These are phyloP conservation scores for Ptilodon capucinus DNA, from an alignment of 2,888 invertebrate genomes.

Conservation along the genomic window DNA sequence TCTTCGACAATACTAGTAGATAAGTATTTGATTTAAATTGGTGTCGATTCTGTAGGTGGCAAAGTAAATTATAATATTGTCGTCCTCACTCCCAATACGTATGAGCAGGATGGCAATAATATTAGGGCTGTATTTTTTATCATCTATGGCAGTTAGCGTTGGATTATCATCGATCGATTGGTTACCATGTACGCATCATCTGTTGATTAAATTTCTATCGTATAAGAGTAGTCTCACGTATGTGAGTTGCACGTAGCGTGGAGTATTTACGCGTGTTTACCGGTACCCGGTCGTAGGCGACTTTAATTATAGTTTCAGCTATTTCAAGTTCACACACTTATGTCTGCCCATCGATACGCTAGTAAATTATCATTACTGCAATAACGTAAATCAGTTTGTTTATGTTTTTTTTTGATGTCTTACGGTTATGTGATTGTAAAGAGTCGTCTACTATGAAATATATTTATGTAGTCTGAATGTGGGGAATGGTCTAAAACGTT, in stretches of 20 bases:
- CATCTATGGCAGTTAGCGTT: too few species aligned
- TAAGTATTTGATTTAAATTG: too few species aligned
- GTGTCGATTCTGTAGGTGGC: too few species aligned
- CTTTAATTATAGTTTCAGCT: constrained; percentile 47
- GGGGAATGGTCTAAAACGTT: too few species aligned
- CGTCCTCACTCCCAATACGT: too few species aligned
- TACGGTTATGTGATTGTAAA: background rate
- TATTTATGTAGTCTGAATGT: background rate
- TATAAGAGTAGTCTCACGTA: constrained; percentile 7
- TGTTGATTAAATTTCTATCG: constrained; percentile 6
- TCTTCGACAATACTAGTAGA: too few species aligned
- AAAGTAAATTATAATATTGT: too few species aligned
- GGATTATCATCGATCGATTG: too few species aligned
- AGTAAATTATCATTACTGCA: constrained; percentile 7
- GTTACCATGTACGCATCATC: background rate
- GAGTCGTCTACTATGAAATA: background rate
- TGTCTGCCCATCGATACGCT: constrained; percentile 17
- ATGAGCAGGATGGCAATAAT: too few species aligned
- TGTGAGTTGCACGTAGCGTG: constrained; percentile 20
- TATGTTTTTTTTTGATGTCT: background rate
- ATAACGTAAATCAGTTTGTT: background rate
- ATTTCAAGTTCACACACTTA: constrained; percentile 64
- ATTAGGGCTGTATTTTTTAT: too few species aligned
- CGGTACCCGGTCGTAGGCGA: constrained; percentile 42
- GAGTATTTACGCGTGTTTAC: constrained; percentile 39